Evolutionary conservation across 2,888 invertebrate genomes (phyloP).

Genomic region (Vannuccia rotundouncinata): DNA sequence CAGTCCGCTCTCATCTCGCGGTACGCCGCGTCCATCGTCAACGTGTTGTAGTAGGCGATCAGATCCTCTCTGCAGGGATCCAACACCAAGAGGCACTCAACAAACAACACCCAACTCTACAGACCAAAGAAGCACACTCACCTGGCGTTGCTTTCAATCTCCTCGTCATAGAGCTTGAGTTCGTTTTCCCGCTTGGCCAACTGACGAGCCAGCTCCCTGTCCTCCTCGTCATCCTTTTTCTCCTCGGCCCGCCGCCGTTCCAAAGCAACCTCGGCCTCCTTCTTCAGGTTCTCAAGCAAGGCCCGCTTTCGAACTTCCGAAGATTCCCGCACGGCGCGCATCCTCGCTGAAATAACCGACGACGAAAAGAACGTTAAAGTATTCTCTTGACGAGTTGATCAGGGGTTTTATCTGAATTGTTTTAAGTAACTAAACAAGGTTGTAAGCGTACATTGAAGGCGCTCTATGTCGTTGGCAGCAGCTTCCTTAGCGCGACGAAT

Average conservation of each 20-base stretch:
- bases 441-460: not conserved
- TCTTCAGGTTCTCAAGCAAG: not conserved
- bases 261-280: not conserved
- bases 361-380: too few species aligned
- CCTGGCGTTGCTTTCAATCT: conserved; percentile 12
- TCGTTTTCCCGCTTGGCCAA: conserved; percentile 1
- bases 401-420: too few species aligned
- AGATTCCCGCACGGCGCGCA: not conserved
- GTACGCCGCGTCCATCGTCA: conserved; percentile 49
- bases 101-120: too few species aligned
- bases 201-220: not conserved
- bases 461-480: not conserved
- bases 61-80: conserved; percentile 47
- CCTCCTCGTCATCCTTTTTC: not conserved
- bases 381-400: too few species aligned
- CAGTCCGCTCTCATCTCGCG: conserved; percentile 52
- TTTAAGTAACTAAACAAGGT: too few species aligned
- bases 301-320: conserved; percentile 1
- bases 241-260: not conserved
- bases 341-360: conserved; percentile 6
- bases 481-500: conserved; percentile 16
- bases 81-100: too few species aligned
- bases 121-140: not conserved
- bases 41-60: conserved; percentile 47
- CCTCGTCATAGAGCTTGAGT: conserved; percentile 13